A percentile compares a stretch with the other conserved stretches of the same genome.
Conservation (phyloP, 2,113 vertebrate species). For the Muntiacus reevesi region DNA sequence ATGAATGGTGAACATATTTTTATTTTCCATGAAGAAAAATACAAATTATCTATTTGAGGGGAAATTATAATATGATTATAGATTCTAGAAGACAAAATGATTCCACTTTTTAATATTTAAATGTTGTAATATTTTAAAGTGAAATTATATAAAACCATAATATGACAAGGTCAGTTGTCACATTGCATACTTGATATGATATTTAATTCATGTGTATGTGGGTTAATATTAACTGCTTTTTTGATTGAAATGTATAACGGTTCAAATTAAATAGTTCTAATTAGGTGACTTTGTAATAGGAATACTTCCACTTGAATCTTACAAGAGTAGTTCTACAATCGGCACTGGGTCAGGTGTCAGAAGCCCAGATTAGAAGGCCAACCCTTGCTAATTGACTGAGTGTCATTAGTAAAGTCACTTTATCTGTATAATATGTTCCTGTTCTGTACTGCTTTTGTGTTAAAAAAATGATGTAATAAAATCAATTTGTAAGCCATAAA, state of each 20-base stretch:
- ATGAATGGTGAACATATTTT: background rate
- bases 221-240: background rate
- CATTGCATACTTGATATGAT: background rate
- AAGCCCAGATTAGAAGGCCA: background rate
- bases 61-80: background rate
- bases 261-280: background rate
- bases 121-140: background rate
- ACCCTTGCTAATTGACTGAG: background rate
- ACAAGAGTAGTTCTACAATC: background rate
- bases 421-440: background rate
- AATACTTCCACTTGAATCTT: background rate
- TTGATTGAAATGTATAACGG: background rate
- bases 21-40: background rate
- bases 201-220: background rate
- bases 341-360: background rate
- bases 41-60: background rate
- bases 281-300: background rate
- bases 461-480: background rate
- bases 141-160: slow-evolving; percentile 1
- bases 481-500: background rate
- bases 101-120: background rate
- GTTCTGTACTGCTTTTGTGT: background rate
- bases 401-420: background rate
- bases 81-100: background rate
- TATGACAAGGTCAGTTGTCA: background rate